Conservation (phyloP, 2,888 invertebrate species). For the Drosophila leonis region DNA sequence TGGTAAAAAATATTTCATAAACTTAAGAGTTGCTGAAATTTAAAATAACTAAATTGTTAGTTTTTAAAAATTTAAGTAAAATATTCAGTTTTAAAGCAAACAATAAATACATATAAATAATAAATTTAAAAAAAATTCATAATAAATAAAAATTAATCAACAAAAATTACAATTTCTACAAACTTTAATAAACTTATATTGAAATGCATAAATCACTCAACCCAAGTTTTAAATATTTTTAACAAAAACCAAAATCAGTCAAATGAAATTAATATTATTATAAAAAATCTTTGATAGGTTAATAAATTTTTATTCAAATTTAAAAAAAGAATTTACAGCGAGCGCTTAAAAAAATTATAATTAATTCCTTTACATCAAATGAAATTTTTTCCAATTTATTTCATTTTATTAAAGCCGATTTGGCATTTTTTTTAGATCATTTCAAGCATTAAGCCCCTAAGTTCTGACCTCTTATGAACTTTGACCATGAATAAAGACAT, state of each 20-base stretch:
- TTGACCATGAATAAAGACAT: conserved; percentile 19
- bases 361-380: background rate
- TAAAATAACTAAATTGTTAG: too few species aligned
- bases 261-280: background rate
- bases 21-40: too few species aligned
- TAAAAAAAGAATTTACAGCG: background rate
- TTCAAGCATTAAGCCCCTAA: background rate
- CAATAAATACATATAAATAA: too few species aligned
- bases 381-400: background rate
- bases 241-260: background rate
- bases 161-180: too few species aligned
- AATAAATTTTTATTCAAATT: background rate
- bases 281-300: background rate
- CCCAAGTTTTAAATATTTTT: background rate
- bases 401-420: background rate
- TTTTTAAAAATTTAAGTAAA: too few species aligned
- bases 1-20: too few species aligned
- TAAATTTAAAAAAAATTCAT: background rate
- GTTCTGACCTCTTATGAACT: conserved; percentile 18
- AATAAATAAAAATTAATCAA: background rate
- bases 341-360: background rate
- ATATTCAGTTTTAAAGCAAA: too few species aligned
- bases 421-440: background rate
- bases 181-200: background rate
- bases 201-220: too few species aligned